Percentiles rank a stretch among this genome's conserved stretches.
phyloP scores from a whole-genome alignment of 2,113 vertebrate genomes.

The Oplegnathus fasciatus region DNA sequence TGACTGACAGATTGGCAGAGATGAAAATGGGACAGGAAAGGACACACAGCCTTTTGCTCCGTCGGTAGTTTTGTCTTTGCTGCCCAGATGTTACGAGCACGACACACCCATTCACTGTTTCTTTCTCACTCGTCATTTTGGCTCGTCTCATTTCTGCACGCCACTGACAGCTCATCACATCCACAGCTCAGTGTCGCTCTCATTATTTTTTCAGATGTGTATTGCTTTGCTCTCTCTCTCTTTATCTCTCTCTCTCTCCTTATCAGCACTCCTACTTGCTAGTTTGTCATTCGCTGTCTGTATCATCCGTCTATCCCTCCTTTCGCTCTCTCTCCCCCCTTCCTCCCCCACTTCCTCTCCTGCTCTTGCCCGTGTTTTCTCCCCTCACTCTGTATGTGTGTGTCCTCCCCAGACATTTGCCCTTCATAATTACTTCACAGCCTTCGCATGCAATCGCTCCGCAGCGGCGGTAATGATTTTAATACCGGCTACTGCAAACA shows the following conservation, averaged over 20 bases:
- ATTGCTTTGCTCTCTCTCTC: conserved; percentile 26
- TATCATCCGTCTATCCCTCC: conserved; percentile 39
- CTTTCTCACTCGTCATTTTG: conserved; percentile 36
- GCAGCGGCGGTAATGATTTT: conserved; percentile 66
- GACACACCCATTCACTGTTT: conserved; percentile 1
- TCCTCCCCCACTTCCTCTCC: neutral
- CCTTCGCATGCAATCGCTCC: conserved; percentile 14
- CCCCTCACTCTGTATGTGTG: neutral
- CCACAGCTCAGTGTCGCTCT: conserved; percentile 51
- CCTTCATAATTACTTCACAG: conserved; percentile 69
- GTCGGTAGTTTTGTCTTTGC: conserved; percentile 13
- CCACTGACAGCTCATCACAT: conserved; percentile 61
- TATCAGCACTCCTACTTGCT: conserved; percentile 24
- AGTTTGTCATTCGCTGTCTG: conserved; percentile 2
- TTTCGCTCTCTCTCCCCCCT: conserved; percentile 2
- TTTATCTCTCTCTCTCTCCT: conserved; percentile 20
- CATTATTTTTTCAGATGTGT: conserved; percentile 60
- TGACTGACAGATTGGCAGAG: conserved; percentile 39
- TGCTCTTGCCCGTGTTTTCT: neutral
- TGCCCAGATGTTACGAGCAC: neutral
- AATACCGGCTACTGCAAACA: conserved; percentile 64
- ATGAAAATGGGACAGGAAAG: conserved; percentile 37
- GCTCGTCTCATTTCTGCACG: conserved; percentile 43
- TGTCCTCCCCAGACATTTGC: conserved; percentile 53
- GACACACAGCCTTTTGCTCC: conserved; percentile 7